Percentiles rank a stretch among this genome's conserved stretches.
Conservation (phyloP, 1,140 invertebrate species). For the Nixonia krombeini region DNA sequence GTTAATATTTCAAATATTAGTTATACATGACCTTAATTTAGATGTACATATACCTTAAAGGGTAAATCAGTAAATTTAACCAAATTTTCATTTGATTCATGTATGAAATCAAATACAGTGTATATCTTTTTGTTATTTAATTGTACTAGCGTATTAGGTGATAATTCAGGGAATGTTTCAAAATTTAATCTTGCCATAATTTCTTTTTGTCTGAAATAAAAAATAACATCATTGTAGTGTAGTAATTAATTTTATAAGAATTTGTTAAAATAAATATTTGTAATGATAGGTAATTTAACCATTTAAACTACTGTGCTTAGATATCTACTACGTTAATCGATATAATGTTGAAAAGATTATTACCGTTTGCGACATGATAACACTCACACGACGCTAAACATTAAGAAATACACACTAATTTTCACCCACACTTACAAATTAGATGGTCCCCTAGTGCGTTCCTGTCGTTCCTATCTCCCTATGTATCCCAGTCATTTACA, state of each 20-base stretch:
- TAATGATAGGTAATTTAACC: too few species aligned
- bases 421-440: too few species aligned
- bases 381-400: not conserved
- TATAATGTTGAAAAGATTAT: not conserved
- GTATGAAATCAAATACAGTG: conserved; percentile 75
- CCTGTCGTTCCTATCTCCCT: too few species aligned
- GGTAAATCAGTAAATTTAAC: conserved; percentile 59
- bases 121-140: conserved; percentile 72
- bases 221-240: too few species aligned
- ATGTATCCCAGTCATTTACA: too few species aligned
- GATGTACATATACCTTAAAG: conserved; percentile 71
- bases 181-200: conserved; percentile 69
- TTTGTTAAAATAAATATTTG: too few species aligned
- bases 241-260: too few species aligned
- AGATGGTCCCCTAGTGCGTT: too few species aligned
- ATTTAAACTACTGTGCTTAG: not conserved
- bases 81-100: conserved; percentile 70
- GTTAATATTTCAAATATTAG: too few species aligned
- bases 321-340: conserved; percentile 4
- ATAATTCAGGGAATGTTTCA: conserved; percentile 65
- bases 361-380: not conserved
- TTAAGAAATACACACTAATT: too few species aligned
- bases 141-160: conserved; percentile 65
- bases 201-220: not conserved
- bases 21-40: too few species aligned